Evolutionary conservation across 1,140 invertebrate species (phyloP), one percentile per base, ranked within the genome.

Genomic region (Conus betulinus): DNA sequence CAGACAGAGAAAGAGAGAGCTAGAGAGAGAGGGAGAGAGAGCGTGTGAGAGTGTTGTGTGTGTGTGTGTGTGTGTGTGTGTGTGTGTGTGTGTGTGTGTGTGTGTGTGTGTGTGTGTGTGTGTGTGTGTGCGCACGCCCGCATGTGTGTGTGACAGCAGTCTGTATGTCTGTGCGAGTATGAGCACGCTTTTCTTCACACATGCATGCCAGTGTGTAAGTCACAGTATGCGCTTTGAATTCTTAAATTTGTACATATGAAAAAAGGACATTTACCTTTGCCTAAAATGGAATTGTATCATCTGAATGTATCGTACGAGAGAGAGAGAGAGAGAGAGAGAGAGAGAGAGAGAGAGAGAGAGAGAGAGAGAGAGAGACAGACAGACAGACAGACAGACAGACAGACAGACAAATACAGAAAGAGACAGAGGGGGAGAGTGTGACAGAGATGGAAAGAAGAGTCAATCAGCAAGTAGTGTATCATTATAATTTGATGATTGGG

Each of bases 311-410:
- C 60, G 60, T 63, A 20, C 67, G 7, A 11, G 17, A 71, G 67
- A 71, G 8, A 71, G 67, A 71, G 67, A 71, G 23, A 5, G 67
- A 71, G 67, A 23, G 67, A 23, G 67, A 23, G 67, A 23, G 67
- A 71, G 67, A 71, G 67, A 71, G 67, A 71, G 67, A 71, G 15
- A 71, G 67, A 71, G 15, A 71, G 67, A 71, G 15, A 71, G 67
- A 71, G 15, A 71, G 23, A 71, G 15, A 71, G 67, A 71, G 67
- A 23, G 67, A 23, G 67, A 71, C 15, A 71, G 67, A 71, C 15
- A 71, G 67, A 71, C 67, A 71, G 67, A 71, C 67, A 71, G 67
- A 71, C 67, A 71, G 67, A 71, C 67, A 71, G 23, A 71, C 67
- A 71, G 67, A 71, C 67, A 71, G 67, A 71, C 67, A 71, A 23